A percentile compares a stretch with the other conserved stretches of the same genome.
These are phyloP conservation scores for Festucalex cinctus DNA, from an alignment of 2,113 vertebrate genomes.

Conservation along the genomic window DNA sequence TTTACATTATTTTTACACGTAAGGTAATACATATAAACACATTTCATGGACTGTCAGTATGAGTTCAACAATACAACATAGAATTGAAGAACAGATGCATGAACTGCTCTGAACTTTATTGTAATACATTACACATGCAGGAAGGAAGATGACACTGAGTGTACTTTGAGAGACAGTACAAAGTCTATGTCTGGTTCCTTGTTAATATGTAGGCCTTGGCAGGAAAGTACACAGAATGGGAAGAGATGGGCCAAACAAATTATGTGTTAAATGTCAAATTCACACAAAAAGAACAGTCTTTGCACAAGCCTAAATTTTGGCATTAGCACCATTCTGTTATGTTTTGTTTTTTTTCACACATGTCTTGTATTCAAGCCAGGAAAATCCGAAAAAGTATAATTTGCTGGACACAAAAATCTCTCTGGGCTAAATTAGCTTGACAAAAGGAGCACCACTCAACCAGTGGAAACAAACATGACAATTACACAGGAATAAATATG, in stretches of 20 bases:
- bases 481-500: not conserved
- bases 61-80: not conserved
- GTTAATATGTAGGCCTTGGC: not conserved
- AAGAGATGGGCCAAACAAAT: not conserved
- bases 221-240: not conserved
- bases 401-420: no score
- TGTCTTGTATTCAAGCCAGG: no score
- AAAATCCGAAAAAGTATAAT: no score
- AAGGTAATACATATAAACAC: not conserved
- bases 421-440: no score
- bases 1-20: no score
- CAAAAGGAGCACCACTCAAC: no score
- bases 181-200: not conserved
- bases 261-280: not conserved
- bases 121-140: slow-evolving; percentile 30
- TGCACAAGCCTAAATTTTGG: no score
- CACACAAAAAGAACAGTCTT: not conserved
- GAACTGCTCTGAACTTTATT: slow-evolving; percentile 5
- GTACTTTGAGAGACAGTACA: slow-evolving; percentile 1
- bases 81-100: not conserved
- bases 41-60: not conserved
- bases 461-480: no score
- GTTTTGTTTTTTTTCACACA: no score
- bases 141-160: slow-evolving; percentile 1
- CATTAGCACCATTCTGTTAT: no score